These are phyloP conservation scores for Sthenelais limicola DNA, from an alignment of 2,888 invertebrate genomes.

Conservation along the genomic window DNA sequence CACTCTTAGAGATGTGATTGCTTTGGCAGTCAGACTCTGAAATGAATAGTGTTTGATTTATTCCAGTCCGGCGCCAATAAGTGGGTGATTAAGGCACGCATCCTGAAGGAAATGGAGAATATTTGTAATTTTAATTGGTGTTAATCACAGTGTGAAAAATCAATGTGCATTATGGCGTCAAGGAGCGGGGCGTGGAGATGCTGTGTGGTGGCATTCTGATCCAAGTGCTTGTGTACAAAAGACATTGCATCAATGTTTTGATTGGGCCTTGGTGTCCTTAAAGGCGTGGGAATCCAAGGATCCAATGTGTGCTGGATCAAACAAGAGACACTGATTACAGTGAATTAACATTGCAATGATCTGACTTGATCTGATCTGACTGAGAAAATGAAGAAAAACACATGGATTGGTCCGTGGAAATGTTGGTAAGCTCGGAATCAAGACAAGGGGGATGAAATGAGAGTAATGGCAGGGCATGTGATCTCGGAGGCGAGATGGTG, in stretches of 20 bases:
- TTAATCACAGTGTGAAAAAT: background rate
- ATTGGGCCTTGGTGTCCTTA: too few relatives aligned
- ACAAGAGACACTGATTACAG: conserved; percentile 20
- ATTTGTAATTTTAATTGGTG: conserved; percentile 37
- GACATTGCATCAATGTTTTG: too few relatives aligned
- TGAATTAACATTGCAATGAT: conserved; percentile 6
- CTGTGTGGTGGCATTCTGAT: background rate
- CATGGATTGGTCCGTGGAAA: background rate
- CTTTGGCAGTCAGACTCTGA: too few relatives aligned
- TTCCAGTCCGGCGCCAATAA: background rate
- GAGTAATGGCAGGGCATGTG: background rate
- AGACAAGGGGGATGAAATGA: conserved; percentile 20
- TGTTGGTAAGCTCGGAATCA: background rate
- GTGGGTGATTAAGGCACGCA: conserved; percentile 15
- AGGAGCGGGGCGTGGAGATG: background rate
- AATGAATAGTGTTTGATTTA: too few relatives aligned
- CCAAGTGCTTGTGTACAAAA: too few relatives aligned
- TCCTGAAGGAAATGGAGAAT: conserved; percentile 30
- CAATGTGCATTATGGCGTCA: background rate
- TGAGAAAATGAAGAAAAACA: background rate
- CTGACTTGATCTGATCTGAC: too few relatives aligned
- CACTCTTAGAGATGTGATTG: too few relatives aligned
- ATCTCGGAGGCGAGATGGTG: background rate
- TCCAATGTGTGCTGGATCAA: conserved; percentile 8
- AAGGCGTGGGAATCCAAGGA: too few relatives aligned